These are phyloP conservation scores for Stigmatopora argus DNA, from an alignment of 2,113 vertebrate genomes.

Conservation along the genomic window DNA sequence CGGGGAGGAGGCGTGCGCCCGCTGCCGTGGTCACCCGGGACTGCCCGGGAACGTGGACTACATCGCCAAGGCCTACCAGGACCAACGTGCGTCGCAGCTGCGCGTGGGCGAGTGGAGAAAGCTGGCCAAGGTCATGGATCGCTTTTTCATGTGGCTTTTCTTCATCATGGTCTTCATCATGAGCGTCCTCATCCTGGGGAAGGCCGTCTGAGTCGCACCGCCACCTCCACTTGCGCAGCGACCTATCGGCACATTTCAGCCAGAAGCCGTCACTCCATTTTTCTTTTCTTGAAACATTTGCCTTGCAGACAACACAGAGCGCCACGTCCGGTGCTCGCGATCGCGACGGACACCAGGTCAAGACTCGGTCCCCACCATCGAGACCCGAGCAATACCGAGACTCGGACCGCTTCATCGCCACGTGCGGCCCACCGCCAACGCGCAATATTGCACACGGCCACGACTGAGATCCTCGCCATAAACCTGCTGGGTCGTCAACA, in stretches of 20 bases:
- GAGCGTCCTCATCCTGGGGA: constrained; percentile 81
- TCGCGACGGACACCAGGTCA: too few species aligned
- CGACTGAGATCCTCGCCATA: too few species aligned
- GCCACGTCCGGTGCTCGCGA: too few species aligned
- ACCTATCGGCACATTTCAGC: too few species aligned
- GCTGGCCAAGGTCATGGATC: constrained; percentile 86
- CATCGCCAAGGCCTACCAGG: constrained; percentile 76
- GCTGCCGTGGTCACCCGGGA: constrained; percentile 65
- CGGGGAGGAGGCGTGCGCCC: constrained; percentile 53
- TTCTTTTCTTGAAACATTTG: neutral
- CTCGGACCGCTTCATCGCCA: too few species aligned
- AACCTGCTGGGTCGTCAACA: too few species aligned
- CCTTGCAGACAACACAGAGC: too few species aligned
- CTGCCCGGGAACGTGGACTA: constrained; percentile 70
- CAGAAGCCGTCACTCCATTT: neutral
- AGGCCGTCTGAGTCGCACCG: constrained; percentile 70
- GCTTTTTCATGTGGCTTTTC: constrained; percentile 90
- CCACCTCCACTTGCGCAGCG: too few species aligned
- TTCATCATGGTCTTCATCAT: constrained; percentile 87
- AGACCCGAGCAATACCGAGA: too few species aligned
- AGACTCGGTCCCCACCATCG: too few species aligned
- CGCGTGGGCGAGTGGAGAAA: constrained; percentile 80
- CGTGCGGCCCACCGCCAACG: too few species aligned
- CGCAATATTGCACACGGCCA: too few species aligned
- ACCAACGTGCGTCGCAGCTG: constrained; percentile 72